A percentile compares a stretch with the other conserved stretches of the same genome.
These are phyloP conservation scores for Antheraea yamamai DNA, from an alignment of 2,888 invertebrate genomes.

Conservation along the genomic window DNA sequence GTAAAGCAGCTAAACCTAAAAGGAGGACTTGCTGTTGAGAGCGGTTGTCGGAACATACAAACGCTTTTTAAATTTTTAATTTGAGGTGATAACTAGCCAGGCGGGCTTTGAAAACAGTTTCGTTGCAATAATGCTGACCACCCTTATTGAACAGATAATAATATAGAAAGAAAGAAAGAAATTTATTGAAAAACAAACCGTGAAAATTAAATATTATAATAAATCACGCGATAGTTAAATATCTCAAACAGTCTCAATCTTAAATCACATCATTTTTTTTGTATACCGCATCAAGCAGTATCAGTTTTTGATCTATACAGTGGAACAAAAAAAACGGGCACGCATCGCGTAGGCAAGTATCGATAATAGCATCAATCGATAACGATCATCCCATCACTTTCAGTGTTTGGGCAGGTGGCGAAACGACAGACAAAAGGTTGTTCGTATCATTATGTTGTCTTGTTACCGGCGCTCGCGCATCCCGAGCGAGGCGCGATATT, in stretches of 20 bases:
- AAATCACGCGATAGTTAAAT: background rate
- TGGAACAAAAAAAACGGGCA: slow-evolving; percentile 1
- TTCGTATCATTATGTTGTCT: slow-evolving; percentile 80
- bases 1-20: too few species aligned
- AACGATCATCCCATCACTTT: slow-evolving; percentile 46
- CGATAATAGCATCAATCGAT: slow-evolving; percentile 39
- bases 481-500: slow-evolving; percentile 63
- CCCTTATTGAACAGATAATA: background rate
- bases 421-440: slow-evolving; percentile 76
- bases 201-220: too few species aligned
- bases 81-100: too few species aligned
- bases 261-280: background rate
- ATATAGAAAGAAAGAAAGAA: too few species aligned
- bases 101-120: too few species aligned
- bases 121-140: background rate
- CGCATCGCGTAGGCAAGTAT: slow-evolving; percentile 20
- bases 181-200: too few species aligned
- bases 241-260: background rate
- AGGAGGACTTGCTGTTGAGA: too few species aligned
- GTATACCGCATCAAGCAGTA: background rate
- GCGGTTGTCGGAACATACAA: too few species aligned
- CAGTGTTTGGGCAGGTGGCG: slow-evolving; percentile 80
- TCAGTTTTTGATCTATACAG: background rate
- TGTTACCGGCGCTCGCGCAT: slow-evolving; percentile 77
- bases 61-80: too few species aligned